Conservation (phyloP, 1,140 invertebrate genomes). For the Steinernema feltiae region DNA sequence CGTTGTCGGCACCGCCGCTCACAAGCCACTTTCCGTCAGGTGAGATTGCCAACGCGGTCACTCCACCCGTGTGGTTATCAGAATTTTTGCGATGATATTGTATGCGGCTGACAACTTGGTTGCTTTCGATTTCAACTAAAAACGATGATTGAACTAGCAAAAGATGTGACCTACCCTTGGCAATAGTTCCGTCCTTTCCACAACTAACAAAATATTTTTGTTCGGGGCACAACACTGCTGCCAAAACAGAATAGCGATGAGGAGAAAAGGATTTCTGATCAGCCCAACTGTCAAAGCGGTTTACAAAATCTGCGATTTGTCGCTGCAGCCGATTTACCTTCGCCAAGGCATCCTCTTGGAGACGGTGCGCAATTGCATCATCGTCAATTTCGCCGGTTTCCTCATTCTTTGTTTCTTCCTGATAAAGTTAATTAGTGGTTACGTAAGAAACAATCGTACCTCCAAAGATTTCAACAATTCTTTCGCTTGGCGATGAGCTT, state of each 20-base stretch:
- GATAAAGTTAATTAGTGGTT: not conserved
- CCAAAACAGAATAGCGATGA: constrained; percentile 4
- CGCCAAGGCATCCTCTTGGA: not conserved
- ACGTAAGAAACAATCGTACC: not conserved
- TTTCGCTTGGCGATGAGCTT: not conserved
- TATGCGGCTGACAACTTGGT: constrained; percentile 25
- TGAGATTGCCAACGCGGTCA: constrained; percentile 29
- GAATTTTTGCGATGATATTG: constrained; percentile 17
- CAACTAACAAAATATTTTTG: constrained; percentile 28
- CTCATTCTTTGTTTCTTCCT: not conserved
- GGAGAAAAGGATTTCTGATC: not conserved
- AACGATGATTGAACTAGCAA: constrained; percentile 11
- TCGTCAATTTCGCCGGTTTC: not conserved
- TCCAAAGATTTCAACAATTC: not conserved
- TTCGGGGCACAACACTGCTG: constrained; percentile 29
- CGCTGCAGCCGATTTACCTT: not conserved
- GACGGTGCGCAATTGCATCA: not conserved
- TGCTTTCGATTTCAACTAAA: constrained; percentile 21
- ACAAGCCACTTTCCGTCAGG: constrained; percentile 31
- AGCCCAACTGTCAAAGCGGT: not conserved
- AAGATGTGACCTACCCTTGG: constrained; percentile 23
- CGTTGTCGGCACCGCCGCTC: constrained; percentile 25
- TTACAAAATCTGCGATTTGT: not conserved
- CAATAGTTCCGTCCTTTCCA: constrained; percentile 37
- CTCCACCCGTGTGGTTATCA: constrained; percentile 22